phyloP scores from a whole-genome alignment of 2,888 invertebrate species.

The Coenonympha glycerion region DNA sequence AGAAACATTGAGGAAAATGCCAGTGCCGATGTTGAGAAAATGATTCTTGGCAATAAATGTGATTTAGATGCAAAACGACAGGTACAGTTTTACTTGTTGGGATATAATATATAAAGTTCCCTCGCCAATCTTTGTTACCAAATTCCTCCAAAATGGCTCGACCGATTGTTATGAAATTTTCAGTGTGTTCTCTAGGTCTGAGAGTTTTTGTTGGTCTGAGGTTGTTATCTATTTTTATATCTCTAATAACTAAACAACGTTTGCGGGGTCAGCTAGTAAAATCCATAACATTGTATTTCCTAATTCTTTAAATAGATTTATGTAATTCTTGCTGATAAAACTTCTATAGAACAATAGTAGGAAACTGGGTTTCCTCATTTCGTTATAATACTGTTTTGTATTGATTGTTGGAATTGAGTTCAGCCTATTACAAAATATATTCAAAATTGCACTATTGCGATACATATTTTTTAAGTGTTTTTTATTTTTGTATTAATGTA shows the following conservation, averaged over 20 bases:
- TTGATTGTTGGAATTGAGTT: not conserved
- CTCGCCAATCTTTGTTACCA: no score
- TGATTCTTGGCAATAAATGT: conserved; percentile 99
- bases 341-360: not conserved
- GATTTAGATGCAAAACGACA: conserved; percentile 97
- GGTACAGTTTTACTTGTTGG: conserved; percentile 54
- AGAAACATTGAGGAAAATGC: conserved; percentile 99
- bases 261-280: no score
- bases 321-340: not conserved
- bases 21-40: conserved; percentile 98
- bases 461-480: not conserved
- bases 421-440: not conserved
- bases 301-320: no score
- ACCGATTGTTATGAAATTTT: no score
- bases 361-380: conserved; percentile 4
- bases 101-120: no score
- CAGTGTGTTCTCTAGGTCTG: no score
- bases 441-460: no score
- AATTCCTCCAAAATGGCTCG: no score
- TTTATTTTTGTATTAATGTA: no score
- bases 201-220: no score
- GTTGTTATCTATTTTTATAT: no score
- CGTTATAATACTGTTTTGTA: not conserved
- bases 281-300: not conserved
- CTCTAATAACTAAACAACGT: no score